Base-by-base conservation (phyloP, 2,888 invertebrate species). In the Agrochola litura region DNA sequence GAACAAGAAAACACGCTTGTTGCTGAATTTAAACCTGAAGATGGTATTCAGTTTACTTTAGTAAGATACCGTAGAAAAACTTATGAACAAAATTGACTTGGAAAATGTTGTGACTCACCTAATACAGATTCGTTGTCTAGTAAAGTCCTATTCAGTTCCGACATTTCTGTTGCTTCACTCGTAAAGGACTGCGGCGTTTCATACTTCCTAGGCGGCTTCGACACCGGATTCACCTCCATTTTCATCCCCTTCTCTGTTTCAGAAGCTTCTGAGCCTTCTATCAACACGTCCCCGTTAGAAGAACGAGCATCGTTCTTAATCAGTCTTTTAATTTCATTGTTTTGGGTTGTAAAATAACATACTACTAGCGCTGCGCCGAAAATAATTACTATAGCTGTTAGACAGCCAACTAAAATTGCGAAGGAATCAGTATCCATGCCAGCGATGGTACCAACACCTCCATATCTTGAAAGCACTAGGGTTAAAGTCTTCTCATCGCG, bases 171-270 rank as follows among this genome's bases (percentile, higher is more conserved):
- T 58, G 97, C 98, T 73, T 95, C 98, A 81, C 97, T 97, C 25
- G 97, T 97, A 22, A 97, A 96, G 49, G 98, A 97, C 61, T 97
- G 96, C 43, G 98, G 97, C 54, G 97, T 97, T 85, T 98, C 98
- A 84, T 98, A 98, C 81, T 95, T 97, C 70, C 98, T 96, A 4
- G 98, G 98, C 0, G 98, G 98, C 91, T 98, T 98, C 81, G 98
- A 97, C 37, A 98, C 97, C 0, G 98, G 98, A 95, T 98, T 98
- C 68, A 98, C 98, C 82, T 98, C 98, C 14, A 98, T 97, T 87
- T 98, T 98, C 65, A 98, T 96, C 41, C 98, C 98, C 92, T 98
- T 98, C 91, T 98, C 98, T 92, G 98, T 97, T 92, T 98, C 98
- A 82, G 98, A 97, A 4, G 97, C 97, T 6, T 98, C 97, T 0